phyloP scores from a whole-genome alignment of 1,140 invertebrate genomes.

The Heliconius himera region DNA sequence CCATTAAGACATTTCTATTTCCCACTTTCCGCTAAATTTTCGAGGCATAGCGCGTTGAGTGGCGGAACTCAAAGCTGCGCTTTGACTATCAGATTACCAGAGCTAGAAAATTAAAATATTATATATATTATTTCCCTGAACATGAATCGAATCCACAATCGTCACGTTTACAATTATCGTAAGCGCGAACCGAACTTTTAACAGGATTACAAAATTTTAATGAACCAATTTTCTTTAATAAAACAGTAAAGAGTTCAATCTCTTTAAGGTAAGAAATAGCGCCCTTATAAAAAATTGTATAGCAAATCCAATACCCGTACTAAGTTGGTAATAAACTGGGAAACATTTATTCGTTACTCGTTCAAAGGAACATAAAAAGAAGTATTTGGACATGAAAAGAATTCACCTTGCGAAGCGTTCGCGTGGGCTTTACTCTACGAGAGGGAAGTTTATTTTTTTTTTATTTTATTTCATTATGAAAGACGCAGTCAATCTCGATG shows the following conservation, averaged over 20 bases:
- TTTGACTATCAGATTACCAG: no score
- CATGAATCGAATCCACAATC: no score
- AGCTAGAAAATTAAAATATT: no score
- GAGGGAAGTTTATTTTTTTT: conserved; percentile 9
- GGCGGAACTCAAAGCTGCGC: no score
- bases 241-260: neutral
- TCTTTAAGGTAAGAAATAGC: neutral
- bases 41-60: no score
- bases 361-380: conserved; percentile 29
- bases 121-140: no score
- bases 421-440: conserved; percentile 2
- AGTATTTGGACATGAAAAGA: conserved; percentile 26
- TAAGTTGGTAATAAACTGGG: conserved; percentile 17
- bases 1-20: no score
- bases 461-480: conserved; percentile 23
- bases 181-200: no score
- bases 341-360: conserved; percentile 37
- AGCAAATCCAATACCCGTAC: neutral
- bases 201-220: no score
- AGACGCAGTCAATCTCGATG: conserved; percentile 23
- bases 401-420: conserved; percentile 19
- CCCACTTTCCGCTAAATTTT: no score
- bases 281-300: neutral
- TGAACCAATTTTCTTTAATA: neutral
- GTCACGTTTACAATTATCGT: no score